Evolutionary conservation across 1,140 invertebrate species (phyloP), one percentile per base, ranked within the genome.

Genomic region (Pseudobourletiella spinata): DNA sequence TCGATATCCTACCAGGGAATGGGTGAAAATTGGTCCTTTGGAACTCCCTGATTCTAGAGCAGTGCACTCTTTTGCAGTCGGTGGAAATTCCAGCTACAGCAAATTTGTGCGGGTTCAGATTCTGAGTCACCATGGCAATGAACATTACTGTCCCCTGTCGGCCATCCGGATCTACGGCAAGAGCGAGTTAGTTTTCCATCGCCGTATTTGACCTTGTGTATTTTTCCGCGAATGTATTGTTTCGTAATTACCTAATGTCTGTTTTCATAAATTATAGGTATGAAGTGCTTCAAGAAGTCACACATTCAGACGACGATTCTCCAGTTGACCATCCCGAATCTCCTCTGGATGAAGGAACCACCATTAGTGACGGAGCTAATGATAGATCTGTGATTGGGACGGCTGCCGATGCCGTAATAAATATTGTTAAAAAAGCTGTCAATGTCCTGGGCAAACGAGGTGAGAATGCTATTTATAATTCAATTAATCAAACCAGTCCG

Each of bases 111-210:
- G 79, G 72, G 71, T 96, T 0, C 94, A 98, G 71, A 79, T 99
- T 66, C 80, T 88, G 57, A 91, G 89, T 18, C 90, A 98, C 75
- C 91, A 98, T 73, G 94, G 95, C 14, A 85, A 85, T 2, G 95
- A 99, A 76, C 95, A 99, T 74, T 99, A 91, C 73, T 99, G 97
- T 76, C 95, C 96, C 0, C 81, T 99, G 48, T 96, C 91, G 3
- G 77, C 95, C 16, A 89, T 96, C 75, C 82, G 89, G 39, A 87
- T 92, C 3, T 95, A 89, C 73, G 94, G 94, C 6, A 91, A 89
- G 2, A 91, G 87, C 44, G 90, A 93, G 73, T 90, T 67, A 64
- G 67, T 20, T 28, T 29, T 54, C 24, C 16, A 14, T 54, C 15
- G 24, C 15, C 32, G 32, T 39, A 39, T 39, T 39, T 39, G n/a